Conservation (phyloP, 2,888 invertebrate genomes). For the Crocallis elinguaria region DNA sequence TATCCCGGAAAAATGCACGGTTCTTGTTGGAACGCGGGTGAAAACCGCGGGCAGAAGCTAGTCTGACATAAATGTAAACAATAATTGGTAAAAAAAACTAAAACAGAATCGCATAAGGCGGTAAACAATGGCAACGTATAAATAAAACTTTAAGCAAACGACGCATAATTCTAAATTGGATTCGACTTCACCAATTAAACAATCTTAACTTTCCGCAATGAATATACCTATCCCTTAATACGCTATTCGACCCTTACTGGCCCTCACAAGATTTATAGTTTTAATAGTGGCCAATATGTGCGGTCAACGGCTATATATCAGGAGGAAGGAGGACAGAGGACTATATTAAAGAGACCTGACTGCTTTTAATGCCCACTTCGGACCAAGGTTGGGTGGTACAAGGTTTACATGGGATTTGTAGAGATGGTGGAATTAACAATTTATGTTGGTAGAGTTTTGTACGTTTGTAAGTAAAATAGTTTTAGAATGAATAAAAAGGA, state of each 20-base stretch:
- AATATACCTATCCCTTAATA: slow-evolving; percentile 25
- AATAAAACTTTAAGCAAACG: background rate
- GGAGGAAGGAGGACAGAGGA: slow-evolving; percentile 40
- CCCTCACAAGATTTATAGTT: slow-evolving; percentile 69
- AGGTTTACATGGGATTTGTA: slow-evolving; percentile 10
- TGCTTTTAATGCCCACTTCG: background rate
- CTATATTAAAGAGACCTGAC: slow-evolving; percentile 42
- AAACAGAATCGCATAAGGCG: too few species aligned
- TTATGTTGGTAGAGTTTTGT: background rate
- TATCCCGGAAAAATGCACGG: too few species aligned
- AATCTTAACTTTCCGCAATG: slow-evolving; percentile 4
- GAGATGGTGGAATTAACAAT: slow-evolving; percentile 5
- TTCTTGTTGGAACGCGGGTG: too few species aligned
- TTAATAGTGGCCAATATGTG: slow-evolving; percentile 72
- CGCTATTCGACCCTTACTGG: slow-evolving; percentile 18
- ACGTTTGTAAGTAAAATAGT: too few species aligned
- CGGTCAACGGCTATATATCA: slow-evolving; percentile 60
- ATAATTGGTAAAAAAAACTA: too few species aligned
- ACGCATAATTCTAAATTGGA: background rate
- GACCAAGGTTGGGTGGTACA: slow-evolving; percentile 8
- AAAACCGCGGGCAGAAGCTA: too few species aligned
- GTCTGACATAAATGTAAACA: too few species aligned
- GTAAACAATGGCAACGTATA: background rate
- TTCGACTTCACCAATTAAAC: background rate
- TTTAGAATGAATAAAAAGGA: too few species aligned